Evolutionary conservation across 2,113 vertebrate species (phyloP).

Genomic region (Plestiodon gilberti): DNA sequence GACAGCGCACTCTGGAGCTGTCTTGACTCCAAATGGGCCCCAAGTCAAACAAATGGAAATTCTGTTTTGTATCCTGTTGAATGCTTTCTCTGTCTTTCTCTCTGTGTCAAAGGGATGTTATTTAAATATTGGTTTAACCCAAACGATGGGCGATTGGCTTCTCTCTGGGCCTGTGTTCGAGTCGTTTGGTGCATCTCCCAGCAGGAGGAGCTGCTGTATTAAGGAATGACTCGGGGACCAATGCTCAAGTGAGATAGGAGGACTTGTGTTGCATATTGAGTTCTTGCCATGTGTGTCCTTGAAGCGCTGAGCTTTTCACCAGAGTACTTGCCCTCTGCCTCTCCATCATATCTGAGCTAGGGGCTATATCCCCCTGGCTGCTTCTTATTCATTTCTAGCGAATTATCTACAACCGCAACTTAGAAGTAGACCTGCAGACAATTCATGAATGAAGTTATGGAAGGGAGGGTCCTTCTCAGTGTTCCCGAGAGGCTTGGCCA

Average conservation of each 20-base stretch:
- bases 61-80: constrained; percentile 17
- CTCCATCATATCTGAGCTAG: neutral
- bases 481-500: too few relatives aligned
- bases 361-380: too few relatives aligned
- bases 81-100: neutral
- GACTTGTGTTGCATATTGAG: neutral
- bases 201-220: constrained; percentile 71
- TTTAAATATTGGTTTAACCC: neutral
- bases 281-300: neutral
- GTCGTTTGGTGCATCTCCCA: constrained; percentile 47
- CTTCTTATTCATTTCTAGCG: too few relatives aligned
- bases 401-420: too few relatives aligned
- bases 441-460: too few relatives aligned
- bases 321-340: neutral
- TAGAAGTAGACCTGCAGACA: neutral
- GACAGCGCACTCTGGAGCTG: too few relatives aligned
- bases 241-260: neutral
- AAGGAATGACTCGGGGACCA: neutral
- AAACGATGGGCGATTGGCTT: constrained; percentile 2
- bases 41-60: neutral
- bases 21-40: too few relatives aligned
- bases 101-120: neutral
- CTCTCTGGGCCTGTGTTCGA: neutral
- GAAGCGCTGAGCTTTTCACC: neutral
- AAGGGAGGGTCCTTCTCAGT: too few relatives aligned